phyloP scores from a whole-genome alignment of 2,797 vertebrate genomes.

The Emys orbicularis region DNA sequence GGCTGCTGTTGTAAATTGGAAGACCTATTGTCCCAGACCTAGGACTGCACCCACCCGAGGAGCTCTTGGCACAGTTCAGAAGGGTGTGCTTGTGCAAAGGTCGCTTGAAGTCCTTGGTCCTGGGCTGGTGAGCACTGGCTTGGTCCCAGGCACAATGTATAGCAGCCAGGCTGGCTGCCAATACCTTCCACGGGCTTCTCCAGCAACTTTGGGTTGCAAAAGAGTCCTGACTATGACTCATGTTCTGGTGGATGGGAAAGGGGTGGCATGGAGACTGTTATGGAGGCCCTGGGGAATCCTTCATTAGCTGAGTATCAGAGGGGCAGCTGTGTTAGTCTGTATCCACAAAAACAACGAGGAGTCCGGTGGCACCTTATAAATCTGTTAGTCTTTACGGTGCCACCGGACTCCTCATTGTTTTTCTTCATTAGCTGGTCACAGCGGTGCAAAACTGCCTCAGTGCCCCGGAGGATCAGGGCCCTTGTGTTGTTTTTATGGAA shows the following conservation, averaged over 20 bases:
- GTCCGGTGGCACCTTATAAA: too few species aligned
- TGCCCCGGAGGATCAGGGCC: not conserved
- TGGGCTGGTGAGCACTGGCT: not conserved
- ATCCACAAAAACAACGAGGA: too few species aligned
- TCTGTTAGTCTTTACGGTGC: too few species aligned
- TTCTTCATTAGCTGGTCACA: not conserved
- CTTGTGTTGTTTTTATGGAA: not conserved
- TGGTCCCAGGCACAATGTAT: not conserved
- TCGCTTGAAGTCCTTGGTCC: not conserved
- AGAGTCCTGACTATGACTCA: not conserved
- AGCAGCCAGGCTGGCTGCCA: not conserved
- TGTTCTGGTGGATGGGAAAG: not conserved
- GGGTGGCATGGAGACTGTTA: not conserved
- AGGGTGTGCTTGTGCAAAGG: not conserved
- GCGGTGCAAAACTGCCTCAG: not conserved
- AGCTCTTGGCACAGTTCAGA: not conserved
- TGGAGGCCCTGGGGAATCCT: not conserved
- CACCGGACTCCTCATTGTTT: too few species aligned
- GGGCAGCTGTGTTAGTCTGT: too few species aligned
- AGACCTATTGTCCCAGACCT: not conserved
- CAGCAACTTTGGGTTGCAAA: fast-evolving
- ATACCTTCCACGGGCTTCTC: not conserved
- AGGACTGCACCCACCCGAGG: not conserved
- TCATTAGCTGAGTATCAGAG: not conserved
- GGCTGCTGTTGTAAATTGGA: not conserved